Conservation (phyloP, 1,140 invertebrate species). For the Drosophila sp. region DNA sequence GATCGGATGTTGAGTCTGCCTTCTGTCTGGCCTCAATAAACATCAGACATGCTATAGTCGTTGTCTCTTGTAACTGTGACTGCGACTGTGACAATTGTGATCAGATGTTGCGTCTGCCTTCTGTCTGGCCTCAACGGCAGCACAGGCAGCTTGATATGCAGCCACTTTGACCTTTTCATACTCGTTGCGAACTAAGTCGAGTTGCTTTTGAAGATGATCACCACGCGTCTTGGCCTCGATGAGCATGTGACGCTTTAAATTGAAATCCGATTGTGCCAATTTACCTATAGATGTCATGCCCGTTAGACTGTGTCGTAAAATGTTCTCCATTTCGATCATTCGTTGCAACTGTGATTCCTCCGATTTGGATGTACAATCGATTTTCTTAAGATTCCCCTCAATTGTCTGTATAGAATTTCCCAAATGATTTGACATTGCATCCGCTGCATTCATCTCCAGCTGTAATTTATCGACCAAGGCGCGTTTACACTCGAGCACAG, state of each 20-base stretch:
- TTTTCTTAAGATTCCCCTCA: constrained; percentile 86
- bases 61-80: neutral
- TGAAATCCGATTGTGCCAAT: constrained; percentile 85
- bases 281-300: constrained; percentile 86
- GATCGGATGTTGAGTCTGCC: neutral
- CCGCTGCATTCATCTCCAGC: constrained; percentile 86
- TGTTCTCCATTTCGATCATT: constrained; percentile 84
- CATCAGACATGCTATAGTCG: too few species aligned
- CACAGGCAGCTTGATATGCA: constrained; percentile 86
- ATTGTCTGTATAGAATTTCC: constrained; percentile 86
- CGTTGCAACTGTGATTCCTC: constrained; percentile 85
- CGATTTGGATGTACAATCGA: constrained; percentile 86
- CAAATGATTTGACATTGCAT: constrained; percentile 87
- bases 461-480: constrained; percentile 86
- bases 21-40: neutral
- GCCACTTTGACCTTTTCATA: constrained; percentile 87
- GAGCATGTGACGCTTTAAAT: constrained; percentile 87
- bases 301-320: constrained; percentile 85
- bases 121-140: constrained; percentile 87
- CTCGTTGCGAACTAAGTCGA: constrained; percentile 86
- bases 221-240: constrained; percentile 86
- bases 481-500: constrained; percentile 87
- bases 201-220: constrained; percentile 86
- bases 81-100: neutral
- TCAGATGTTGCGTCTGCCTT: constrained; percentile 1